phyloP scores from a whole-genome alignment of 35 echinoderm and acorn worm species.

The Diadema setosum region DNA sequence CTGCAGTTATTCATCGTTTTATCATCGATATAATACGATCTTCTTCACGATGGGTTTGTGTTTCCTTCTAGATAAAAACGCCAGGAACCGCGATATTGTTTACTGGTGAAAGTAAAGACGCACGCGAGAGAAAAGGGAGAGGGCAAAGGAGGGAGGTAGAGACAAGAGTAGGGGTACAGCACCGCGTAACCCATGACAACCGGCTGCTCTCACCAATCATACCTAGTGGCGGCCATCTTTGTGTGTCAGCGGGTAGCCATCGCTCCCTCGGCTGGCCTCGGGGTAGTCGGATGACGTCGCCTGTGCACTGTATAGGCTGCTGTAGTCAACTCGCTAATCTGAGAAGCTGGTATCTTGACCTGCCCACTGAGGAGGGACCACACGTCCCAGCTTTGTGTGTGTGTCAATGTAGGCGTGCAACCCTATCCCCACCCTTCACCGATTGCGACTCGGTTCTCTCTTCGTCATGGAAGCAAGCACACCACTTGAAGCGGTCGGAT shows the following conservation, averaged over 20 bases:
- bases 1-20: no score
- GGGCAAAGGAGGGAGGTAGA: no score
- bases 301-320: no score
- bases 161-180: not conserved
- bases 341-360: no score
- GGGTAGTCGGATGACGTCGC: no score
- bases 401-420: not conserved
- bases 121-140: no score
- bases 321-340: no score
- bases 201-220: not conserved
- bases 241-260: slow-evolving; percentile 10
- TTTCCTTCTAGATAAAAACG: no score
- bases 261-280: not conserved
- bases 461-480: not conserved
- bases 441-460: not conserved
- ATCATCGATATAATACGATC: no score
- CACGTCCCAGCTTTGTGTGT: not conserved
- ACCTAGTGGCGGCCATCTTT: slow-evolving; percentile 7
- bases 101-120: no score
- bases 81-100: no score
- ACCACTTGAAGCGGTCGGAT: slow-evolving; percentile 48
- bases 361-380: not conserved
- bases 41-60: no score
- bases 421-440: not conserved
- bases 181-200: slow-evolving; percentile 8